Percentiles rank a stretch among this genome's conserved stretches.
These are phyloP conservation scores for Trichonephila clavipes DNA, from an alignment of 1,140 invertebrate genomes.

Conservation along the genomic window DNA sequence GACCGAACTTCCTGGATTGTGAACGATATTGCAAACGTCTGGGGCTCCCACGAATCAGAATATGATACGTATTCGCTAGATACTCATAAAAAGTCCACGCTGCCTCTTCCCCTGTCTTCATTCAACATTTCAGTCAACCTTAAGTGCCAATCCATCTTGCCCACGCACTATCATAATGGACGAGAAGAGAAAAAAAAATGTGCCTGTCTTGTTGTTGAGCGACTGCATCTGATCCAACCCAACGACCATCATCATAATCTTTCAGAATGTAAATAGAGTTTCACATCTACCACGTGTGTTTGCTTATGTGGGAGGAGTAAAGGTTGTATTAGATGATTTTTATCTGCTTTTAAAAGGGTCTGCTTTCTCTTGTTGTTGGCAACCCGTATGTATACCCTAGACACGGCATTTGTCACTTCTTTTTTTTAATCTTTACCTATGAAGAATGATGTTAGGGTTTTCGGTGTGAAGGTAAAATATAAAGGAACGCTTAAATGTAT, in stretches of 20 bases:
- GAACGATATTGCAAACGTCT: neutral
- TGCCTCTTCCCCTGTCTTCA: neutral
- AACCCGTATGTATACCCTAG: neutral
- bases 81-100: neutral
- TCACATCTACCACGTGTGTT: neutral
- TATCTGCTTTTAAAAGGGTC: neutral
- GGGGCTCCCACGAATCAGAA: neutral
- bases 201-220: neutral
- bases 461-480: too few relatives aligned
- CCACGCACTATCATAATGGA: neutral
- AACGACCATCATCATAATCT: neutral
- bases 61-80: neutral
- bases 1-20: neutral
- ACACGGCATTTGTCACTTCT: too few relatives aligned
- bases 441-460: too few relatives aligned
- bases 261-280: constrained; percentile 5
- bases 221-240: neutral
- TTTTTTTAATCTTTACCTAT: too few relatives aligned
- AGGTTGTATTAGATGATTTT: constrained; percentile 5
- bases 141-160: constrained; percentile 15
- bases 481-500: too few relatives aligned
- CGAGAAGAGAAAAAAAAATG: neutral
- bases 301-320: neutral
- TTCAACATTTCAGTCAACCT: neutral
- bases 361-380: neutral